Conservation (phyloP, 2,888 invertebrate genomes). For the Drosophila colorata region DNA sequence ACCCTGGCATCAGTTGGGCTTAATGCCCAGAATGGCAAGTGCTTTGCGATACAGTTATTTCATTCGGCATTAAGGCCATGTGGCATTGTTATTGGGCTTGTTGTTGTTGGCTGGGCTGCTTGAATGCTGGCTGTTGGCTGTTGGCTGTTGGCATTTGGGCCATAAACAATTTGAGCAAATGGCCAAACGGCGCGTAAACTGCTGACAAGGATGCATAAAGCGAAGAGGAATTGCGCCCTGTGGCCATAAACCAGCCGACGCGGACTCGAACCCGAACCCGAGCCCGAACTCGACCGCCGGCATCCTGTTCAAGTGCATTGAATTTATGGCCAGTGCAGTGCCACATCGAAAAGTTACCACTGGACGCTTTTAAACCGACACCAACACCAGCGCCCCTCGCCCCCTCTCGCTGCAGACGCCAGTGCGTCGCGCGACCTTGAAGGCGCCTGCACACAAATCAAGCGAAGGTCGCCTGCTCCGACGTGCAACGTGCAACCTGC, state of each 20-base stretch:
- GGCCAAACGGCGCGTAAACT: slow-evolving; percentile 59
- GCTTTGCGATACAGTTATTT: slow-evolving; percentile 26
- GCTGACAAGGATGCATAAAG: slow-evolving; percentile 56
- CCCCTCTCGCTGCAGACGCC: background rate
- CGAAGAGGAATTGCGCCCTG: slow-evolving; percentile 18
- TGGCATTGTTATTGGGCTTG: slow-evolving; percentile 4
- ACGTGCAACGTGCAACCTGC: slow-evolving; percentile 5
- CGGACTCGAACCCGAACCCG: slow-evolving; percentile 3
- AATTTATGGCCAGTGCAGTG: slow-evolving; percentile 42
- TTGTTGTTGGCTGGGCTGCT: background rate
- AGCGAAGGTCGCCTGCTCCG: slow-evolving; percentile 12
- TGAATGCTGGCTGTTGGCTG: slow-evolving; percentile 1
- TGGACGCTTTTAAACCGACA: background rate
- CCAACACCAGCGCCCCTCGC: too few relatives aligned
- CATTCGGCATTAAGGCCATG: slow-evolving; percentile 13
- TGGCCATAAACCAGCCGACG: slow-evolving; percentile 40
- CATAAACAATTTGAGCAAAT: slow-evolving; percentile 65
- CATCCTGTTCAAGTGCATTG: slow-evolving; percentile 46
- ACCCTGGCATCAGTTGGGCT: background rate
- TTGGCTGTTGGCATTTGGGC: slow-evolving; percentile 40
- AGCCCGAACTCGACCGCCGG: background rate
- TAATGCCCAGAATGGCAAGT: slow-evolving; percentile 23
- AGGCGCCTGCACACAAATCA: slow-evolving; percentile 36
- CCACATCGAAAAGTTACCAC: slow-evolving; percentile 2
- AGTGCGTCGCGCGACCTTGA: slow-evolving; percentile 22